Conservation (phyloP, 2,888 invertebrate species). For the Aphrophora alni region DNA sequence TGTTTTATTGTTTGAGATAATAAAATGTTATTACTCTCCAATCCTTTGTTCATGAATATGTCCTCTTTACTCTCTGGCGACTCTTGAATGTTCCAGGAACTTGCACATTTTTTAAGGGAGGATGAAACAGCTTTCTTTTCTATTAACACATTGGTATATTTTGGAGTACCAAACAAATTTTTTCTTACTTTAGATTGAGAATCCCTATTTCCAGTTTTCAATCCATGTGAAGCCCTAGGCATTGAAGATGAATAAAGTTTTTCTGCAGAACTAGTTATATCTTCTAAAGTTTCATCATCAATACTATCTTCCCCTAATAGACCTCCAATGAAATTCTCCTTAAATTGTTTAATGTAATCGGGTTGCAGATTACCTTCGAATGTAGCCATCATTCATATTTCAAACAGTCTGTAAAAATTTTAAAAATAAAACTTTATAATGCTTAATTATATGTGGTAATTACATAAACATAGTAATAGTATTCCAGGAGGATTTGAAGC, state of each 20-base stretch:
- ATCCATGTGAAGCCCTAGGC: neutral
- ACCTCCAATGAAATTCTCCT: neutral
- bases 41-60: neutral
- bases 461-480: no score
- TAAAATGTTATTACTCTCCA: neutral
- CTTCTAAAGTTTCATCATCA: neutral
- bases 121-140: neutral
- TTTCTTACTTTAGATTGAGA: neutral
- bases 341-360: neutral
- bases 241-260: neutral
- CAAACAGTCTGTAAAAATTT: neutral
- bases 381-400: neutral
- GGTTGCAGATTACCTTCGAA: neutral
- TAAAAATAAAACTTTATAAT: neutral
- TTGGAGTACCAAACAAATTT: neutral
- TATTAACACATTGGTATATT: neutral
- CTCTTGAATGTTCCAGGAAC: neutral
- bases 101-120: neutral
- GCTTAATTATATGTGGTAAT: no score
- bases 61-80: neutral
- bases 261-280: neutral
- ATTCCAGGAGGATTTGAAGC: no score
- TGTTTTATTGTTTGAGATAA: neutral
- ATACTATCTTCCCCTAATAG: neutral
- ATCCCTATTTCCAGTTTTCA: neutral